Conservation (phyloP, 2,113 vertebrate genomes). For the Agapornis roseicollis region DNA sequence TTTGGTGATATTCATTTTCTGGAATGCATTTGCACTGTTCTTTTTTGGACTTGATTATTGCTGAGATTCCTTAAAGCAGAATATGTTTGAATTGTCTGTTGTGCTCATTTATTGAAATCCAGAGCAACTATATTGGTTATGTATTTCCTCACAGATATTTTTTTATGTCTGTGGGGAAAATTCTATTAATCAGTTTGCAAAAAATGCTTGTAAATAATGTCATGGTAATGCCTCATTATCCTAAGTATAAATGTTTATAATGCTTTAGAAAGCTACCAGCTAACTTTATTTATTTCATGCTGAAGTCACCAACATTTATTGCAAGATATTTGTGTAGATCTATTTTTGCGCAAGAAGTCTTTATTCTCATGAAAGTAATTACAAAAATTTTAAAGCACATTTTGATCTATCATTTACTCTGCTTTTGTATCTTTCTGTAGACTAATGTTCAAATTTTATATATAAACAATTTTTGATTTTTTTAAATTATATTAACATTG, state of each 20-base stretch:
- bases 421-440: background rate
- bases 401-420: background rate
- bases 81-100: background rate
- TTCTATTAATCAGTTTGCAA: background rate
- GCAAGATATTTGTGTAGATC: background rate
- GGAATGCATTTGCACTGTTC: background rate
- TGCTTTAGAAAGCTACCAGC: background rate
- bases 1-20: background rate
- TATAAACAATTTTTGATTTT: background rate
- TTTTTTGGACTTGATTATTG: background rate
- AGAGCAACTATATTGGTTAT: background rate
- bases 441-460: background rate
- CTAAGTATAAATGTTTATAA: background rate
- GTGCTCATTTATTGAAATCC: background rate
- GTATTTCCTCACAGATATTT: background rate
- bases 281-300: background rate
- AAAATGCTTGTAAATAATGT: background rate
- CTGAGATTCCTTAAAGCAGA: background rate
- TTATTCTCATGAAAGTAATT: background rate
- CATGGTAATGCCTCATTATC: background rate
- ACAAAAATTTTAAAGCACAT: background rate
- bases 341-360: background rate
- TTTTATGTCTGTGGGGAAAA: background rate
- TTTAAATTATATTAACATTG: background rate
- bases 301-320: background rate